Conservation (phyloP, 2,797 vertebrate species). For the Melanotaenia maccullochi region DNA sequence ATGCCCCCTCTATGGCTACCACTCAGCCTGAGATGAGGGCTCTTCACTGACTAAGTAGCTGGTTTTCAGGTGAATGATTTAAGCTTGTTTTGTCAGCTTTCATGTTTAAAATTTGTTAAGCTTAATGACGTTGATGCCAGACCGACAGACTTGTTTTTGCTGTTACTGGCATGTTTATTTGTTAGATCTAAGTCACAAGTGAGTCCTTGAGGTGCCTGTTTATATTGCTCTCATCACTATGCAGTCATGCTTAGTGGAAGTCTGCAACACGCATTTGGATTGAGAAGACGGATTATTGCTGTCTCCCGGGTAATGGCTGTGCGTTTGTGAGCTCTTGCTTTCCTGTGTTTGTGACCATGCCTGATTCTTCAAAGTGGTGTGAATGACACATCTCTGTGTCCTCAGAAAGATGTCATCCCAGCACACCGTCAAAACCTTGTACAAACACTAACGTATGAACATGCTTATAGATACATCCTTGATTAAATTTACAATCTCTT, state of each 20-base stretch:
- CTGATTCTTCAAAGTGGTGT: constrained; percentile 34
- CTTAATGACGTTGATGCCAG: constrained; percentile 17
- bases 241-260: constrained; percentile 33
- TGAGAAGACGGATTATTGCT: constrained; percentile 36
- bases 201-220: constrained; percentile 31
- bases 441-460: constrained; percentile 18
- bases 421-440: constrained; percentile 29
- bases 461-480: not conserved
- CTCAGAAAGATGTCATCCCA: constrained; percentile 44
- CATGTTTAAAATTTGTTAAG: constrained; percentile 14
- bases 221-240: constrained; percentile 28
- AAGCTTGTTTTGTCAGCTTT: constrained; percentile 4
- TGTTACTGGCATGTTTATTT: constrained; percentile 11
- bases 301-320: constrained; percentile 21
- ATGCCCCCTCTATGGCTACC: not conserved
- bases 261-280: constrained; percentile 31
- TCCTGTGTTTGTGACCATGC: not conserved
- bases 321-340: constrained; percentile 20
- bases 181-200: constrained; percentile 20
- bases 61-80: constrained; percentile 4
- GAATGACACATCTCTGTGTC: constrained; percentile 44
- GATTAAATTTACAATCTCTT: constrained; percentile 9
- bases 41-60: constrained; percentile 5
- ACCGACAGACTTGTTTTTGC: constrained; percentile 25
- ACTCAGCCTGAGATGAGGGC: not conserved